phyloP scores from a whole-genome alignment of 2,888 invertebrate genomes.

The Notodonta dromedarius region DNA sequence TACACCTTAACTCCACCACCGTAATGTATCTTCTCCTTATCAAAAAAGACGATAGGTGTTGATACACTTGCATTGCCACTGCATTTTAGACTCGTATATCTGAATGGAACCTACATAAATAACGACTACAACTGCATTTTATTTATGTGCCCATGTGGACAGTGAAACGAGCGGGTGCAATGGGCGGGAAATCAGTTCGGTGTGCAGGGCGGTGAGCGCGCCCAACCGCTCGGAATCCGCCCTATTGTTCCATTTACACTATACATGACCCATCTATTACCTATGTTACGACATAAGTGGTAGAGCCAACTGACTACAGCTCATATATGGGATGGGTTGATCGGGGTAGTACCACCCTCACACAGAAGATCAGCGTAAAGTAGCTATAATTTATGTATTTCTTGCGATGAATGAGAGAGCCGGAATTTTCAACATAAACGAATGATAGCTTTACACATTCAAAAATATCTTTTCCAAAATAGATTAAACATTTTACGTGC shows the following conservation, averaged over 20 bases:
- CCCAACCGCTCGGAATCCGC: constrained; percentile 64
- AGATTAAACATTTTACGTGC: constrained; percentile 32
- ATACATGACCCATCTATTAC: constrained; percentile 6
- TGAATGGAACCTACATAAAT: constrained; percentile 8
- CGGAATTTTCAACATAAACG: too few relatives aligned
- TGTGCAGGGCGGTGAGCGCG: constrained; percentile 21
- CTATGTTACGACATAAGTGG: too few relatives aligned
- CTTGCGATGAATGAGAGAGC: too few relatives aligned
- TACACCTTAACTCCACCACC: too few relatives aligned
- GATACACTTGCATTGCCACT: too few relatives aligned
- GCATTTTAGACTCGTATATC: too few relatives aligned
- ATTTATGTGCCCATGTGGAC: constrained; percentile 33
- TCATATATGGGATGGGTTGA: too few relatives aligned
- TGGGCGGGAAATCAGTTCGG: constrained; percentile 63
- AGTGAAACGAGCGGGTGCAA: constrained; percentile 45
- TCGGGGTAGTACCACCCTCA: too few relatives aligned
- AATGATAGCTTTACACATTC: not conserved
- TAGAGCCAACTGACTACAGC: too few relatives aligned
- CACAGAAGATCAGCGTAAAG: too few relatives aligned
- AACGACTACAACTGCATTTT: constrained; percentile 16
- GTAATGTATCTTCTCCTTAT: too few relatives aligned
- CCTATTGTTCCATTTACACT: constrained; percentile 69
- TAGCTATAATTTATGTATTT: too few relatives aligned
- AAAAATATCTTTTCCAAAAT: constrained; percentile 9
- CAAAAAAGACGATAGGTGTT: not conserved